A percentile compares a stretch with the other conserved stretches of the same genome.
Evolutionary conservation across 2,797 vertebrate genomes (phyloP).

Genomic region (Pachyuromys duprasi): DNA sequence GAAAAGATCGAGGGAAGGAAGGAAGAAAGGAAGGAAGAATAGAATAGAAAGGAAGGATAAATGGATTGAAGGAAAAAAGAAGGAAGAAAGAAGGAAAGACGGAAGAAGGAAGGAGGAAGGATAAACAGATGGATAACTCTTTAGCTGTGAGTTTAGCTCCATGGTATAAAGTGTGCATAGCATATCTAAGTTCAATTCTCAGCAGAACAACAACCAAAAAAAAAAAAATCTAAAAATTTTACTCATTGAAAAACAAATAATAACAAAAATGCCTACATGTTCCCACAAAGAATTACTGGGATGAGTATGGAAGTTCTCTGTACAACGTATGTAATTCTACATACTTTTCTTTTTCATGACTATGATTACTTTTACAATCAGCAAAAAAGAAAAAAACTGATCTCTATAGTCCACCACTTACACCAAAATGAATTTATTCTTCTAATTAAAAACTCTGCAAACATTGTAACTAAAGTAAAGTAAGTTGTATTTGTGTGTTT

Average conservation of each 20-base stretch:
- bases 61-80: fast-evolving
- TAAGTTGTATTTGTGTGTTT: constrained; percentile 15
- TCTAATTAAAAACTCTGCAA: neutral
- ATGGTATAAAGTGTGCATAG: neutral
- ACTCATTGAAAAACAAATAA: neutral
- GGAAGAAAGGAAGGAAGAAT: fast-evolving
- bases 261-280: neutral
- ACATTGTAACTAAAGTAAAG: neutral
- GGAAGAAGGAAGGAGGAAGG: fast-evolving
- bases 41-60: fast-evolving
- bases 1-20: neutral
- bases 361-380: constrained; percentile 34
- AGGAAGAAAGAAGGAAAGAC: fast-evolving
- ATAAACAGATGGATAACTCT: neutral
- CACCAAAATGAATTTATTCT: constrained; percentile 27
- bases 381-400: constrained; percentile 31
- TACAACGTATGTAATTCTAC: neutral
- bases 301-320: neutral
- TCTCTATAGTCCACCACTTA: neutral
- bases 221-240: neutral
- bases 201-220: neutral
- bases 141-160: neutral
- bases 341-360: constrained; percentile 6
- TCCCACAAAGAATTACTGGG: neutral
- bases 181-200: neutral